Conservation (phyloP, 2,888 invertebrate genomes). For the Actias luna region DNA sequence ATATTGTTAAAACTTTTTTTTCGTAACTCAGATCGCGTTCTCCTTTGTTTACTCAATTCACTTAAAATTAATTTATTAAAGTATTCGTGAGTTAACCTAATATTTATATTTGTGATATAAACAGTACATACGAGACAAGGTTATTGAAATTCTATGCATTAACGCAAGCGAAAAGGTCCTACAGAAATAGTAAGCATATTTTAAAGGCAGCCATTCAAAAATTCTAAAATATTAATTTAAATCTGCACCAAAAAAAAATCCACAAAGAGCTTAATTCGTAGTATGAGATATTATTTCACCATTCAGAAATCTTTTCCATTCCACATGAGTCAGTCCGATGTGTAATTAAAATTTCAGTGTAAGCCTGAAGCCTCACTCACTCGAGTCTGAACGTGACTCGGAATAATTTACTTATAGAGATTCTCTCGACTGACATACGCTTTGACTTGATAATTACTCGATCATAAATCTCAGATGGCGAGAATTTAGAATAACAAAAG, state of each 20-base stretch:
- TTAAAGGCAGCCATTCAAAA: not conserved
- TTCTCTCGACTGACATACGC: slow-evolving; percentile 63
- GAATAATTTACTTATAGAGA: slow-evolving; percentile 71
- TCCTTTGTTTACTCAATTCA: not conserved
- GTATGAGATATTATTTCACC: slow-evolving; percentile 6
- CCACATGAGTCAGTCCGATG: slow-evolving; percentile 13
- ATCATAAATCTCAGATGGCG: slow-evolving; percentile 45
- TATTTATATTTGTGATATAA: not conserved
- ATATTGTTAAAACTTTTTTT: no score
- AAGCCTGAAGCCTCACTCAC: slow-evolving; percentile 65
- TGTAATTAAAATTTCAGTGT: slow-evolving; percentile 74
- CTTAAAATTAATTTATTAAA: not conserved
- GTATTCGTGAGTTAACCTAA: not conserved
- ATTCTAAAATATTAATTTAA: not conserved
- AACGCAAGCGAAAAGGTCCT: not conserved
- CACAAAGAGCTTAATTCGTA: not conserved
- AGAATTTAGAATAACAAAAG: slow-evolving; percentile 54
- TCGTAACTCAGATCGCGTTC: no score
- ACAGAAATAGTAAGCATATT: not conserved
- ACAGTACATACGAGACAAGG: not conserved
- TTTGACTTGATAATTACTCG: slow-evolving; percentile 57
- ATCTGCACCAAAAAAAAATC: not conserved
- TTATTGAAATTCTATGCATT: not conserved
- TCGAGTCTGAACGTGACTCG: slow-evolving; percentile 61
- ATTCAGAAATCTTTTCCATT: slow-evolving; percentile 5